Evolutionary conservation across 2,888 invertebrate species (phyloP).

Genomic region (Eurytoma adleriae): DNA sequence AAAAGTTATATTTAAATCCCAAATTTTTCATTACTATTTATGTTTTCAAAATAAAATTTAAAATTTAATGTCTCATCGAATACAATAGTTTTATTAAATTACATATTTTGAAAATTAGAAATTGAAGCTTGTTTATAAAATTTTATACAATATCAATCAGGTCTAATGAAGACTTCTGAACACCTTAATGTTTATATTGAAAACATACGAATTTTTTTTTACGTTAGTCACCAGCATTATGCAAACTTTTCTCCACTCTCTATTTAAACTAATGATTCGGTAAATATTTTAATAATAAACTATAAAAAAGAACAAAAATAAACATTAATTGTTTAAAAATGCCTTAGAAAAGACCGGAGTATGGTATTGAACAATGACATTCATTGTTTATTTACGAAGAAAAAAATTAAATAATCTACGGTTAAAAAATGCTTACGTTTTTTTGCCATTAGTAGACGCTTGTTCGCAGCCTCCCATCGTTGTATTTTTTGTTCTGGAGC

Average conservation of each 20-base stretch:
- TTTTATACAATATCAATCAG: background rate
- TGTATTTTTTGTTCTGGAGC: background rate
- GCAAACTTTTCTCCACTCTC: no score
- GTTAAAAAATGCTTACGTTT: slow-evolving; percentile 60
- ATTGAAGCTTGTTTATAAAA: background rate
- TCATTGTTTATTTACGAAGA: no score
- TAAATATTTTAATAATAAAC: background rate
- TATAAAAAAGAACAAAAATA: background rate
- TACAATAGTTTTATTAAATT: no score
- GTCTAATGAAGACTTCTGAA: background rate
- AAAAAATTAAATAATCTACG: background rate
- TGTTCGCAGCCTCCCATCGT: slow-evolving; percentile 61
- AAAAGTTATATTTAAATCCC: background rate
- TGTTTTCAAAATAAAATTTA: no score
- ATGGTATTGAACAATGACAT: no score
- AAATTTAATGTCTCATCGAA: no score
- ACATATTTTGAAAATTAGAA: no score
- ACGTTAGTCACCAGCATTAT: no score
- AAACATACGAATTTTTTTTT: no score
- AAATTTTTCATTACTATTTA: background rate
- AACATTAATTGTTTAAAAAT: background rate
- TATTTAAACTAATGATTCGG: no score
- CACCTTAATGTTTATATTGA: no score
- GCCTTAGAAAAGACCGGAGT: background rate
- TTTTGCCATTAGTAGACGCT: slow-evolving; percentile 61